These are phyloP conservation scores for Ips nitidus DNA, from an alignment of 1,140 invertebrate species.

Conservation along the genomic window DNA sequence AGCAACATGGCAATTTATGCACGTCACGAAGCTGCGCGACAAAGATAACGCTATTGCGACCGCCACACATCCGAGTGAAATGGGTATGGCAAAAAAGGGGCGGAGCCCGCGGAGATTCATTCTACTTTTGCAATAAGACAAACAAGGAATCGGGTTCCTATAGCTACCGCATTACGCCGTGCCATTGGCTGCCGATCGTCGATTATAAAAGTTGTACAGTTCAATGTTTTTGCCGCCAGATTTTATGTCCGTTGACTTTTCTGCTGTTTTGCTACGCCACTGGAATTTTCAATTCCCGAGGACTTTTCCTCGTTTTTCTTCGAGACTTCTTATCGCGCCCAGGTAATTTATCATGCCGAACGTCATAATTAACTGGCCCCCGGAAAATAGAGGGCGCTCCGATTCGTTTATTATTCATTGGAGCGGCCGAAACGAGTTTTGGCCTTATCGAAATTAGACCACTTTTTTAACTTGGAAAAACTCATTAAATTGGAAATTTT, in stretches of 20 bases:
- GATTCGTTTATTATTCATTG: slow-evolving; percentile 33
- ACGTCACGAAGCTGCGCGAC: slow-evolving; percentile 5
- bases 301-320: slow-evolving; percentile 4
- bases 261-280: slow-evolving; percentile 1
- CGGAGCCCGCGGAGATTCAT: slow-evolving; percentile 38
- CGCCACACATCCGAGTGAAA: background rate
- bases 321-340: slow-evolving; percentile 23
- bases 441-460: slow-evolving; percentile 11
- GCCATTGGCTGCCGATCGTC: slow-evolving; percentile 45
- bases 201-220: slow-evolving; percentile 44
- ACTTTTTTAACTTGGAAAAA: background rate
- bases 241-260: slow-evolving; percentile 14
- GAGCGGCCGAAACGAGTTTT: slow-evolving; percentile 11
- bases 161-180: slow-evolving; percentile 48
- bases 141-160: slow-evolving; percentile 47
- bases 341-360: slow-evolving; percentile 32
- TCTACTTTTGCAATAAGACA: slow-evolving; percentile 48
- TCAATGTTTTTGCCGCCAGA: slow-evolving; percentile 30
- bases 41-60: background rate
- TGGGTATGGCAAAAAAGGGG: slow-evolving; percentile 21
- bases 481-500: background rate
- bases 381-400: slow-evolving; percentile 30
- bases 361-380: slow-evolving; percentile 32
- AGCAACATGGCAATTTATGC: slow-evolving; percentile 12
- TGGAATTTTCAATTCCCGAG: slow-evolving; percentile 17